These are phyloP conservation scores for Platichthys flesus DNA, from an alignment of 2,113 vertebrate species.

Conservation along the genomic window DNA sequence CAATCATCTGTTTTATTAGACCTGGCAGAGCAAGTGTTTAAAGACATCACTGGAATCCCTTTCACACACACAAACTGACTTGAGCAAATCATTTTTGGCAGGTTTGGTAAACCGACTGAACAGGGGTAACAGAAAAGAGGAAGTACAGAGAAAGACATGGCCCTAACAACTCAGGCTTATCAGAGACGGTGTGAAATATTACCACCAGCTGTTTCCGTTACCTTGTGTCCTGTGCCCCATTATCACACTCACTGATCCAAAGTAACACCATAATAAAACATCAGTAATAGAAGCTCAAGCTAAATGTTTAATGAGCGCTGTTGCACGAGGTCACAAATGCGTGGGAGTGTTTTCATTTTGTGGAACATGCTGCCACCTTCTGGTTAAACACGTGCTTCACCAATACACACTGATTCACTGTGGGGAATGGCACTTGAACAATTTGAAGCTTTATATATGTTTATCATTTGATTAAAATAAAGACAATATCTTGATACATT, in stretches of 20 bases:
- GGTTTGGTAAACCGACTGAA: slow-evolving; percentile 15
- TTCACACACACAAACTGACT: slow-evolving; percentile 11
- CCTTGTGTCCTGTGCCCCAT: background rate
- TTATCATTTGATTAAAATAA: no score
- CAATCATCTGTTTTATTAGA: slow-evolving; percentile 56
- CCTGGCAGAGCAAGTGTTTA: slow-evolving; percentile 31
- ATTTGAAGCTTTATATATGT: background rate
- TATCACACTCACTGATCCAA: background rate
- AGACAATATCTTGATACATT: no score
- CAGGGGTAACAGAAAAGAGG: background rate
- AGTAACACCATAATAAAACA: background rate
- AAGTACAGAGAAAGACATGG: background rate
- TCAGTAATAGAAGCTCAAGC: background rate
- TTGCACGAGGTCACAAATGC: no score
- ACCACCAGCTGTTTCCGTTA: background rate
- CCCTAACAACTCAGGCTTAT: no score
- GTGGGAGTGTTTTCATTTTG: slow-evolving; percentile 5
- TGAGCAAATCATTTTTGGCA: slow-evolving; percentile 26
- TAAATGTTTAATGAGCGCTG: no score
- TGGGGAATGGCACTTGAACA: background rate
- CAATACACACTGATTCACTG: background rate
- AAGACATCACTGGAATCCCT: slow-evolving; percentile 14
- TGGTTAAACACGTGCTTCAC: slow-evolving; percentile 27
- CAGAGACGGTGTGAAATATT: slow-evolving; percentile 7
- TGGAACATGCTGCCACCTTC: slow-evolving; percentile 59